Base-by-base conservation (phyloP, 2,113 vertebrate species). In the Ploceus nigricollis region DNA sequence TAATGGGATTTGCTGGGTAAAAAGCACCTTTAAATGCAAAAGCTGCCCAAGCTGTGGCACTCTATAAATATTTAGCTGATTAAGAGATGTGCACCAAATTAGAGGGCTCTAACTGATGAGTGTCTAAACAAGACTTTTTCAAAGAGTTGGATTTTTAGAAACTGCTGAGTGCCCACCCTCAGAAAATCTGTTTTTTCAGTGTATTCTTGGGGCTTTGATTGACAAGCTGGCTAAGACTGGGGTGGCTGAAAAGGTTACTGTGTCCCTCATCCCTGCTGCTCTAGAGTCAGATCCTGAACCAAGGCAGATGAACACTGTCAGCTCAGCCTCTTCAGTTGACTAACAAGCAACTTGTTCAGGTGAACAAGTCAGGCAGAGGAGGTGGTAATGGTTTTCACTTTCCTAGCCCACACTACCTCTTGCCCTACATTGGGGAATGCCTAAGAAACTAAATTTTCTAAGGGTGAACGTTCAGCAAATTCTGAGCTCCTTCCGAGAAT, bases 171-270 rank as follows among this genome's bases (percentile, higher is more conserved):
- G 12, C 79, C 82, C 90, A 86, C 95, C 95, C 85, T 92, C 92
- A 73, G 75, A 96, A 96, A 97, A 96, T 93, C 90, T 96, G 96
- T 8, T 90, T 94, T 92, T 93, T 10, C 23, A 42, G 63, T 69
- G 22, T 94, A 90, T 95, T 96, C 90, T 92, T 93, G 77, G 82
- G 66, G 17, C 21, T 83, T 96, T 96, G 96, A 96, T 83, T 97
- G 95, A 95, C 92, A 94, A 93, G 85, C 75, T 82, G 48, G 75
- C 82, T 95, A 94, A 77, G 90, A 83, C 39, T 80, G 50, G 23
- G 13, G 47, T 69, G 42, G 22, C 35, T 93, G 70, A 53, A 94
- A 97, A 94, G 75, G 66, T 88, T 95, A 77, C 8, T 4, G 7
- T 88, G 71, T 90, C 21, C 88, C 82, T 69, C 70, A 76, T 88